Percentiles rank a stretch among this genome's conserved stretches.
phyloP scores from a whole-genome alignment of 1,140 invertebrate genomes.

The Acromyrmex heyeri region DNA sequence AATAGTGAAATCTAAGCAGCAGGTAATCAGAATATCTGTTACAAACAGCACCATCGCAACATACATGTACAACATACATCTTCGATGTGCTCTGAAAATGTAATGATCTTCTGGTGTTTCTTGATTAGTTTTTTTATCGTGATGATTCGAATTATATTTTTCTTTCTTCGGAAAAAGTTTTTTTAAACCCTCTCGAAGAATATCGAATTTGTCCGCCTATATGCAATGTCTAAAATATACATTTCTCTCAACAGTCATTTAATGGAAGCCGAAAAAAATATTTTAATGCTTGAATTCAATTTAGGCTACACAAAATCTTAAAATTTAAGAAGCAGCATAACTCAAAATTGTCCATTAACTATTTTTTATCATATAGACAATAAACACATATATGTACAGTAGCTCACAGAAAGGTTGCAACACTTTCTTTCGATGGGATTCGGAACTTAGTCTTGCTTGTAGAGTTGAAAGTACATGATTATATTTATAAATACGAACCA shows the following conservation, averaged over 20 bases:
- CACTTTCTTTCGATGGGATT: too few relatives aligned
- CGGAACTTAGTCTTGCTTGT: too few relatives aligned
- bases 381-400: background rate
- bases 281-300: background rate
- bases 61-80: slow-evolving; percentile 12
- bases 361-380: background rate
- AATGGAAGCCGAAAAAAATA: background rate
- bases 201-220: slow-evolving; percentile 26
- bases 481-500: too few relatives aligned
- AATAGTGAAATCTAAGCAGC: slow-evolving; percentile 25
- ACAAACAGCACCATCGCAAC: slow-evolving; percentile 17
- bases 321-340: background rate
- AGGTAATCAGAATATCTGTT: slow-evolving; percentile 29
- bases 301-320: background rate
- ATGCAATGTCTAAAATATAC: slow-evolving; percentile 33
- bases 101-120: slow-evolving; percentile 31
- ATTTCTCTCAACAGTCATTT: background rate
- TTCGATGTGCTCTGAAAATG: slow-evolving; percentile 17
- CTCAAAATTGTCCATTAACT: background rate
- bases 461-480: too few relatives aligned
- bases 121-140: background rate
- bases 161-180: background rate
- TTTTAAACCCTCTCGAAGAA: background rate
- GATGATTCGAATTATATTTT: background rate
- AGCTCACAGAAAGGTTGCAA: too few relatives aligned